Percentiles rank a stretch among this genome's conserved stretches.
phyloP scores from a whole-genome alignment of 2,888 invertebrate species.

The Drosophila limbata region DNA sequence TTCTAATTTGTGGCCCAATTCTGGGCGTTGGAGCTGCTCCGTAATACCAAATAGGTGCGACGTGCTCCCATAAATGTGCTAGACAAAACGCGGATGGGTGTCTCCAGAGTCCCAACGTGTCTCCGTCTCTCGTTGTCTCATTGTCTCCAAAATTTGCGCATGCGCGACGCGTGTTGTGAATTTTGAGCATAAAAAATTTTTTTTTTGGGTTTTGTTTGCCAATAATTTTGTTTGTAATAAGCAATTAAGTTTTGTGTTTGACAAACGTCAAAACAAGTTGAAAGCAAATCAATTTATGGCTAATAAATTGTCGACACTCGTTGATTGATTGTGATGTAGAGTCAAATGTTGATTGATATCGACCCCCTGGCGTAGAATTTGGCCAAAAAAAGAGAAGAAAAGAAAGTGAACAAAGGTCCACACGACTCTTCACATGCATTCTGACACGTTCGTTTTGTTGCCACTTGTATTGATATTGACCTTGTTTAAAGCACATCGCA shows the following conservation, averaged over 20 bases:
- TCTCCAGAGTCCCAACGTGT: conserved; percentile 6
- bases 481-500: conserved; percentile 80
- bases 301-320: conserved; percentile 56
- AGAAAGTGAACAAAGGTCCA: conserved; percentile 65
- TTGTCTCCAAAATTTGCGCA: conserved; percentile 51
- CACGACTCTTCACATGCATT: conserved; percentile 62
- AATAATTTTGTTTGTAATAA: conserved; percentile 47
- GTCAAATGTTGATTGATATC: conserved; percentile 32
- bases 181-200: conserved; percentile 33
- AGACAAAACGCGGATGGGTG: conserved; percentile 27
- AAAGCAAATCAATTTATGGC: conserved; percentile 56
- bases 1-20: conserved; percentile 75
- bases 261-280: conserved; percentile 63
- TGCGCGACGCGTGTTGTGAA: conserved; percentile 52
- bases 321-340: conserved; percentile 33
- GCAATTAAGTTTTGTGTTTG: conserved; percentile 70
- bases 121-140: conserved; percentile 3
- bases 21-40: conserved; percentile 49
- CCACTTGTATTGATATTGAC: conserved; percentile 83
- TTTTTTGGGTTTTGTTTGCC: conserved; percentile 21
- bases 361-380: conserved; percentile 11
- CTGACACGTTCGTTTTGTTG: conserved; percentile 75
- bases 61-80: conserved; percentile 53
- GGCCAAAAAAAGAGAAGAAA: conserved; percentile 15
- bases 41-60: conserved; percentile 72